phyloP scores from a whole-genome alignment of 2,797 vertebrate species.

The Anisognathus igniventris region DNA sequence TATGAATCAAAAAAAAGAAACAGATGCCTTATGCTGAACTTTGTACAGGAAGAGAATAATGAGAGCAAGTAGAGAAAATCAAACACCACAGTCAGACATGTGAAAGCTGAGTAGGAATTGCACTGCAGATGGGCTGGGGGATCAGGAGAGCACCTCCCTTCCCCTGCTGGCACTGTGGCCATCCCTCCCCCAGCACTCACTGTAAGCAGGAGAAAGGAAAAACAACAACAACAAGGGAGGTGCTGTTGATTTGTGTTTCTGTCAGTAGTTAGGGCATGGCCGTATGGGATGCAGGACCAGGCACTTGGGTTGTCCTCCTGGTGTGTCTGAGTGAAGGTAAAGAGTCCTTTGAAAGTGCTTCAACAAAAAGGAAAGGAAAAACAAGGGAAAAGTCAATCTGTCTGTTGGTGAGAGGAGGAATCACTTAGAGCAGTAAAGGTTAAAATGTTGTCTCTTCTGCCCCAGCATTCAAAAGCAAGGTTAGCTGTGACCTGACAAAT shows the following conservation, averaged over 20 bases:
- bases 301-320: not conserved
- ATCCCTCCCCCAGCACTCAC: accelerated
- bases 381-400: not conserved
- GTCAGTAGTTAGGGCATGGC: not conserved
- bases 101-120: not conserved
- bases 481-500: not conserved
- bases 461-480: not conserved
- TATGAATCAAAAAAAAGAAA: not conserved
- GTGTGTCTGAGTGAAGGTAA: not conserved
- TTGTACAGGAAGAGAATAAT: not conserved
- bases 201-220: not conserved
- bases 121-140: not conserved
- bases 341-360: not conserved
- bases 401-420: not conserved
- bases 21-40: not conserved
- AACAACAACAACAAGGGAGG: not conserved
- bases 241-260: accelerated
- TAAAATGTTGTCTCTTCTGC: not conserved
- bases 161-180: not conserved
- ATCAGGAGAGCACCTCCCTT: not conserved
- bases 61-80: not conserved
- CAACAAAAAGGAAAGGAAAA: not conserved
- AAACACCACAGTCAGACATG: not conserved
- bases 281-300: not conserved
- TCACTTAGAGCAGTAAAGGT: not conserved